A percentile compares a stretch with the other conserved stretches of the same genome.
These are phyloP conservation scores for Nomada lathburiana DNA, from an alignment of 2,888 invertebrate species.

Conservation along the genomic window DNA sequence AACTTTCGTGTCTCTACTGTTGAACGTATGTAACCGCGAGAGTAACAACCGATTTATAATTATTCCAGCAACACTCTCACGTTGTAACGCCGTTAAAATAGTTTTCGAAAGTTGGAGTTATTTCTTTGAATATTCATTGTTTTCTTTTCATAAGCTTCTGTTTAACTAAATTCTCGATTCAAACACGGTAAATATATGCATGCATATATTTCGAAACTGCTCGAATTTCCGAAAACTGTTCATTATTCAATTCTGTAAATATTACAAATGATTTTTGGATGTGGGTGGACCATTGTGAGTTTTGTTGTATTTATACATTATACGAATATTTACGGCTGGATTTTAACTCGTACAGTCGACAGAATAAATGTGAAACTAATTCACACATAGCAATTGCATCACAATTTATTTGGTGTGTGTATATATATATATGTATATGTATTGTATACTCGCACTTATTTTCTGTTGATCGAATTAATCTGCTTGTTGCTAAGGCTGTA, in stretches of 20 bases:
- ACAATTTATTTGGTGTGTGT: conserved; percentile 4
- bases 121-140: conserved; percentile 13
- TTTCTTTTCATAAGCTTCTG: background rate
- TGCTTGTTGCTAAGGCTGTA: background rate
- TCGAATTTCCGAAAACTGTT: conserved; percentile 68
- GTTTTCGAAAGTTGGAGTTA: conserved; percentile 67
- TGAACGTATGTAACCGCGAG: background rate
- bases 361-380: conserved; percentile 55
- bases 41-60: conserved; percentile 3
- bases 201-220: conserved; percentile 27
- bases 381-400: conserved; percentile 44
- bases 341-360: conserved; percentile 37
- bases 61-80: conserved; percentile 4
- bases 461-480: conserved; percentile 2
- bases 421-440: conserved; percentile 4
- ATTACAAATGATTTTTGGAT: conserved; percentile 47
- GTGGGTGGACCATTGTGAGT: conserved; percentile 46
- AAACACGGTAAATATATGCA: too few relatives aligned
- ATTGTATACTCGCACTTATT: conserved; percentile 23
- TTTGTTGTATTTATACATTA: conserved; percentile 57
- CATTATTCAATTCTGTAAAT: conserved; percentile 65
- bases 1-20: conserved; percentile 55
- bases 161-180: background rate
- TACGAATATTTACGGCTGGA: conserved; percentile 50
- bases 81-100: conserved; percentile 32